These are phyloP conservation scores for Diorhabda sublineata DNA, from an alignment of 1,140 invertebrate genomes.

Conservation along the genomic window DNA sequence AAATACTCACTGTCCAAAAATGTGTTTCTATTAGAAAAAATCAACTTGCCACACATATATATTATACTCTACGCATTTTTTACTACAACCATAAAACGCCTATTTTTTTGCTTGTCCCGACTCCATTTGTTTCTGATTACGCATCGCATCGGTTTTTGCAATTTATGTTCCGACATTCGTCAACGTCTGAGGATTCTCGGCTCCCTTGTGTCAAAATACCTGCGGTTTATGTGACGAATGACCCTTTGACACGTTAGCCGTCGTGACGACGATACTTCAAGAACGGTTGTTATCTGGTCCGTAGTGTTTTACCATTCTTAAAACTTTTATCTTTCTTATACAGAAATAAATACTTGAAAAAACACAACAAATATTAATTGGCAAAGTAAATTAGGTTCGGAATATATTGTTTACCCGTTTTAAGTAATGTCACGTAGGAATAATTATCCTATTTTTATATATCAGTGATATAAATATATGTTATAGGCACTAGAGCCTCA, in stretches of 20 bases:
- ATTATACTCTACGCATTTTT: not conserved
- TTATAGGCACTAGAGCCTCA: too few species aligned
- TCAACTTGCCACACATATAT: too few species aligned
- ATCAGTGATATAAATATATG: too few species aligned
- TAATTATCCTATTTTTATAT: too few species aligned
- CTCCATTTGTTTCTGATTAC: slow-evolving; percentile 2
- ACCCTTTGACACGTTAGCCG: not conserved
- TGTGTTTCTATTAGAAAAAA: too few species aligned
- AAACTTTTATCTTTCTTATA: not conserved
- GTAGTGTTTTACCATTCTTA: not conserved
- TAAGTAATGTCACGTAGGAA: too few species aligned
- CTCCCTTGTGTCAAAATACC: not conserved
- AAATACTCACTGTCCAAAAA: too few species aligned
- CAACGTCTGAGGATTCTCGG: not conserved
- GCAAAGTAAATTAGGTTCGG: too few species aligned
- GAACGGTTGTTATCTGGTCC: not conserved
- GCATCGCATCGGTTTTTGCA: not conserved
- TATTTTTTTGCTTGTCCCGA: not conserved
- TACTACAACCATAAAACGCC: not conserved
- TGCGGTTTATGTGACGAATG: not conserved
- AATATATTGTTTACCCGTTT: too few species aligned
- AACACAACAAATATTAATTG: too few species aligned
- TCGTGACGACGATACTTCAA: not conserved
- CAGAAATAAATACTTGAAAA: too few species aligned
- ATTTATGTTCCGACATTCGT: not conserved